Base-by-base conservation (phyloP, 2,797 vertebrate genomes). In the Girardinus metallicus region DNA sequence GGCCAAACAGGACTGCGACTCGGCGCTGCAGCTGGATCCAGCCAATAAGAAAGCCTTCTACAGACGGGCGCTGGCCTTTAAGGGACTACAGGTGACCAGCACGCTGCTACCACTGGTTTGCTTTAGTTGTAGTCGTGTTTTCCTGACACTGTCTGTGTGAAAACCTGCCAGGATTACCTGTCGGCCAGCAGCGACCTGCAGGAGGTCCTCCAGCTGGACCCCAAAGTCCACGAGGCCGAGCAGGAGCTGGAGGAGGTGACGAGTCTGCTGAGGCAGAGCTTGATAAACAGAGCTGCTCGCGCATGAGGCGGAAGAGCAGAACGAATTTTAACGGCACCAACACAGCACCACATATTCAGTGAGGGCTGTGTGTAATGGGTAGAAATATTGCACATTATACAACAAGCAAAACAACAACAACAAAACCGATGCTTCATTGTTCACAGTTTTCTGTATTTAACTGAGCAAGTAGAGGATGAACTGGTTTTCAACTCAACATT, bases 31-130 rank as follows among this genome's bases (percentile, higher is more conserved):
- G 90, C 85, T 95, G 80, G 97, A 99, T 78, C 94, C 94, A 3
- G 77, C 91, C 83, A 99, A 98, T 87, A 96, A 98, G 94, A 99
- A 99, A 91, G 98, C 98, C 0, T 96, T 96, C 94, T 99, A 98
- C 91, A 95, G 98, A 94, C 96, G 98, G 78, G 98, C 97, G 0
- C 95, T 99, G 84, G 98, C 98, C 10, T 92, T 97, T 85, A 99
- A 97, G 94, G 98, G 97, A 84, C 95, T 99, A 90, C 88, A 99
- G 97, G 98, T 99, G 93, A 10, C 41, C 0, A 4, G 57, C 66
- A 23, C 43, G 3, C 31, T 0, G 18, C 29, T 11, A 21, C 55
- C 29, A 29, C 21, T 74, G 29, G 11, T 41, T 34, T 29, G 57
- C 4, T 2, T 64, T 18, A 31, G 11, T 43, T 21, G 49, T 5